Conservation (phyloP, 1,140 invertebrate species). For the Dufourea novaeangliae region DNA sequence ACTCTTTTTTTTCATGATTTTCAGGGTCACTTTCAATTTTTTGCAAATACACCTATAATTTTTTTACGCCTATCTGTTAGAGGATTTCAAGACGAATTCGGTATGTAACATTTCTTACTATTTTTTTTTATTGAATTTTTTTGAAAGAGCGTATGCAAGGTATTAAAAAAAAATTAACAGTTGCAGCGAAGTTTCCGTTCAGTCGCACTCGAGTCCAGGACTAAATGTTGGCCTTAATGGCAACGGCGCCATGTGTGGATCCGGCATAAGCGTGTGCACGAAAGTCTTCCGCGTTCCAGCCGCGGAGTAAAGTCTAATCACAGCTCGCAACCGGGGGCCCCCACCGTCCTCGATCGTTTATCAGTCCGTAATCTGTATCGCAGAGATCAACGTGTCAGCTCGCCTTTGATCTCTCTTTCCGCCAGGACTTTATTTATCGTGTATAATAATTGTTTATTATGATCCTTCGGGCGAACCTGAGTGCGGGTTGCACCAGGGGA, state of each 20-base stretch:
- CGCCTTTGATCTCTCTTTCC: slow-evolving; percentile 16
- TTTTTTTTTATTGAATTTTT: too few relatives aligned
- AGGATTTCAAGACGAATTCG: too few relatives aligned
- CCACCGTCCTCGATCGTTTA: slow-evolving; percentile 22
- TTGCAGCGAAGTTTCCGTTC: too few relatives aligned
- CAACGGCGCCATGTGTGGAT: background rate
- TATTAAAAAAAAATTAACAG: too few relatives aligned
- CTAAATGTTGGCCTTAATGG: background rate
- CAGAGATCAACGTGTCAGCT: background rate
- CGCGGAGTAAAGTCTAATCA: slow-evolving; percentile 48
- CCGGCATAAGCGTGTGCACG: slow-evolving; percentile 33
- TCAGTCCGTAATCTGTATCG: slow-evolving; percentile 19
- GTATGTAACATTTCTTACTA: too few relatives aligned
- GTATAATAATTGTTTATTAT: slow-evolving; percentile 37
- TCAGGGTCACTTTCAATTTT: too few relatives aligned
- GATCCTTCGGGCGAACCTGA: background rate
- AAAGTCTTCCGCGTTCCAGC: slow-evolving; percentile 50
- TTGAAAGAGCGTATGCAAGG: too few relatives aligned
- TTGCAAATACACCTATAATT: too few relatives aligned
- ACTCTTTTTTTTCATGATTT: too few relatives aligned
- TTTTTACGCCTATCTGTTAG: too few relatives aligned
- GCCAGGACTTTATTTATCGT: background rate
- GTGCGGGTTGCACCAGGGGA: slow-evolving; percentile 3
- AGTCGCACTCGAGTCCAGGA: too few relatives aligned
- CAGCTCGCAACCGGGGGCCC: slow-evolving; percentile 7